Evolutionary conservation across 2,888 invertebrate species (phyloP), one percentile per base, ranked within the genome.

Genomic region (Enchytraeus crypticus): DNA sequence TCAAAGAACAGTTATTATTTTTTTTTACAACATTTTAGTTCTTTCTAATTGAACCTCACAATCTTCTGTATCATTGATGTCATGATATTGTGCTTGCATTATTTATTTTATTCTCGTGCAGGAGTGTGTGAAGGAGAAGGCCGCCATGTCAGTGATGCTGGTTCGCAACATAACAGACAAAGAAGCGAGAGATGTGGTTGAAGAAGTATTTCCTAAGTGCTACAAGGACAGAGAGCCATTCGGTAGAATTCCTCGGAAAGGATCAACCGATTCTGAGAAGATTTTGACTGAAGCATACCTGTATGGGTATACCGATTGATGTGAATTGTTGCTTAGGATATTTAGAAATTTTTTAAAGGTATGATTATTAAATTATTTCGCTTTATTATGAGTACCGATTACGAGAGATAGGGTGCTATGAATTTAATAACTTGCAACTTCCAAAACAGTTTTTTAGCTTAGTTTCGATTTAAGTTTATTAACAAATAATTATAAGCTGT

Each of bases 221-320:
- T 95, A 95, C 74, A 84, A 85, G 26, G 95, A 96, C 78, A 81
- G 93, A 70, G 96, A 96, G 75, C 96, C 96, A 0, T 84, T 95
- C 54, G 93, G 93, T 0, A 66, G 82, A 46, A 70, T 71, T 32
- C 69, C 73, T n/a, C 57, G 73, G 38, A 68, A 70, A 56, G 61
- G 65, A 11, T 68, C 72, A 0, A 47, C 60, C 0, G 74, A 74
- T 53, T 62, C 69, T 21, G 66, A 72, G 18, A 68, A 71, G 53
- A 73, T 74, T 3, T 58, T 72, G 5, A 54, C 65, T 5, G 76
- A 77, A 64, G 73, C 71, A 21, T 66, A 66, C 14, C 64, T 71
- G 46, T 75, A 73, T 66, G 76, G 74, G 0, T 76, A 75, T 43
- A 56, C 51, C 45, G 46, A 55, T 38, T 60, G 38, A 60, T 26